These are phyloP conservation scores for Phalangium opilio DNA, from an alignment of 2,888 invertebrate species.

Conservation along the genomic window DNA sequence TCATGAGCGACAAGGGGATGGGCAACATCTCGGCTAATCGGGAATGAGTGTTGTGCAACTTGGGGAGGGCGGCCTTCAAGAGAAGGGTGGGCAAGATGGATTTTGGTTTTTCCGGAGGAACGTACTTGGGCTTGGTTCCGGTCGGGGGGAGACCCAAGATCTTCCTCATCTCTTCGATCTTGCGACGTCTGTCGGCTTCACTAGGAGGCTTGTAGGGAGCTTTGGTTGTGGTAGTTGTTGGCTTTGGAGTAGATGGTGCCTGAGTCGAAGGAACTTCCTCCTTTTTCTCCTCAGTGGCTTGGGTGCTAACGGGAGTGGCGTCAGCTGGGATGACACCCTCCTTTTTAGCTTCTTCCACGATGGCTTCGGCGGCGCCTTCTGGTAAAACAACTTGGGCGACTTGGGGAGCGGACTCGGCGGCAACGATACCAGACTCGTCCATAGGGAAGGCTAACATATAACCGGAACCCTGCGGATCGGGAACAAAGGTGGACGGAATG, in stretches of 20 bases:
- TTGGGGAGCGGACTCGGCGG: constrained; percentile 13
- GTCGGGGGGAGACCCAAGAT: constrained; percentile 14
- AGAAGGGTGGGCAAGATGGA: constrained; percentile 12
- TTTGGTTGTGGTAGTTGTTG: constrained; percentile 6
- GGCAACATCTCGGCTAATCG: no score
- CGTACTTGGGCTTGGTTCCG: constrained; percentile 9
- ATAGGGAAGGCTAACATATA: constrained; percentile 18
- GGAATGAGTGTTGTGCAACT: no score
- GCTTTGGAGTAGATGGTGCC: not conserved
- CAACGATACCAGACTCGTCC: constrained; percentile 11
- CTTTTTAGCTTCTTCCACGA: constrained; percentile 11
- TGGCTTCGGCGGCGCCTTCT: constrained; percentile 4
- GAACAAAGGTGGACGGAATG: constrained; percentile 14
- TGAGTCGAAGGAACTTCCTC: no score
- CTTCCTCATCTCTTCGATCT: constrained; percentile 16
- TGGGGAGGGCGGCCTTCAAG: no score
- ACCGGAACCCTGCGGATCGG: constrained; percentile 14
- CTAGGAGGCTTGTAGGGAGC: constrained; percentile 12
- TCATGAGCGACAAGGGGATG: no score
- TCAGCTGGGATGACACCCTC: not conserved
- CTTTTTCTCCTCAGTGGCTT: not conserved
- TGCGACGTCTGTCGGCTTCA: not conserved
- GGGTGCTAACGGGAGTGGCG: not conserved
- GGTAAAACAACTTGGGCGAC: constrained; percentile 14
- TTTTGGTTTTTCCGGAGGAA: constrained; percentile 15